Evolutionary conservation across 2,113 vertebrate genomes (phyloP), one percentile per base, ranked within the genome.

Genomic region (Dipodomys merriami): DNA sequence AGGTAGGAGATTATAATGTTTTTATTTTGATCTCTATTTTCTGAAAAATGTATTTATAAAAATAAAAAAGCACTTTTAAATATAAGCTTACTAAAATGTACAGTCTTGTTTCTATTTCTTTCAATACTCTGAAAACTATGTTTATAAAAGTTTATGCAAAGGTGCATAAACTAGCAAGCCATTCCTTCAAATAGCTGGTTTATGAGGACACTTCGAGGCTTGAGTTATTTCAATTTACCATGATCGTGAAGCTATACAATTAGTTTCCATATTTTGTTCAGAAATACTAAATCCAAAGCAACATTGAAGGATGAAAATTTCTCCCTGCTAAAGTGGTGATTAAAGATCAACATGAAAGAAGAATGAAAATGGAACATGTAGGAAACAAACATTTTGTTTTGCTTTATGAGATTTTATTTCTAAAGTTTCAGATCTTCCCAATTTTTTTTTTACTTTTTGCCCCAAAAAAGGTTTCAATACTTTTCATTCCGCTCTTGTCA

Each of bases 401-500:
- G 71, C 29, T n/a, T n/a, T 60, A 81, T 18, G 91, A 74, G 49
- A 88, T 84, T 95, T 97, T 77, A 91, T 93, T 90, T 86, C 86
- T 53, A 94, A 93, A 88, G 68, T 71, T 96, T 96, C 96, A 97
- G 39, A 98, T 97, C 46, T 98, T 97, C 94, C 98, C 98, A 97
- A 98, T 97, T 98, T 98, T 97, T 90, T 93, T 76, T 96, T 99
- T 98, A 97, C 97, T 94, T 96, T 99, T 99, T 93, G 98, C 97
- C 91, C 98, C 98, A 97, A 99, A 99, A 98, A 99, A 99, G 4
- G 98, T 91, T 19, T 99, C 99, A 97, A 99, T 99, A 69, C 98
- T 98, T 98, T 99, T 99, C 99, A 99, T 99, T 95, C 99, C 99
- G 64, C 97, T 99, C 97, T 99, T 99, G 98, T 99, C 99, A 97